These are phyloP conservation scores for Aleiodes leptofemur DNA, from an alignment of 2,888 invertebrate genomes.

Conservation along the genomic window DNA sequence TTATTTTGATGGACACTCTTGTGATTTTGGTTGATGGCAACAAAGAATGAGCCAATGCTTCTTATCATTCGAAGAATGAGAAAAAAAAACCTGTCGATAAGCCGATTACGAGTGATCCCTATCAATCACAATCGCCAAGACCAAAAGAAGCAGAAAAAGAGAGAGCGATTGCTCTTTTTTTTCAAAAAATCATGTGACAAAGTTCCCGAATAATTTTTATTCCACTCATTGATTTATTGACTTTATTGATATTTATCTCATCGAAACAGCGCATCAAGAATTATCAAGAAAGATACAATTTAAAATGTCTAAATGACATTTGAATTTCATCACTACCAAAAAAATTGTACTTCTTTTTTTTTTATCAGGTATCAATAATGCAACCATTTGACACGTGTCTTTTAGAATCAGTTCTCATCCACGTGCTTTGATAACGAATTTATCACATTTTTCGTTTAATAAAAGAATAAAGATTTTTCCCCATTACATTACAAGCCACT, in stretches of 20 bases:
- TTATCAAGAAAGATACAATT: not conserved
- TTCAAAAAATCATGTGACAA: not conserved
- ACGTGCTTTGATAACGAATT: conserved; percentile 34
- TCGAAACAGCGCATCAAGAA: conserved; percentile 1
- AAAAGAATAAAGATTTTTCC: conserved; percentile 14
- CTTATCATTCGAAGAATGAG: not conserved
- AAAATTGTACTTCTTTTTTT: not conserved
- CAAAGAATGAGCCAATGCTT: not conserved
- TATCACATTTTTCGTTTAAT: conserved; percentile 12
- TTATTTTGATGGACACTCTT: not conserved
- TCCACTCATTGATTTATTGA: conserved; percentile 4
- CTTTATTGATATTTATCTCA: conserved; percentile 10
- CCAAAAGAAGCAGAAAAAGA: not conserved
- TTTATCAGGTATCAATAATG: conserved; percentile 22
- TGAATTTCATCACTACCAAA: too few species aligned
- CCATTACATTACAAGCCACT: not conserved
- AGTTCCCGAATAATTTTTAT: conserved; percentile 11
- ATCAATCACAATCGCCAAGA: conserved; percentile 19
- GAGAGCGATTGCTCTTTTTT: not conserved
- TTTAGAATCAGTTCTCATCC: conserved; percentile 11
- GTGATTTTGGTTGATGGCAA: not conserved
- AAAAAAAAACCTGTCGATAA: conserved; percentile 5
- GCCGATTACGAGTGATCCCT: conserved; percentile 19
- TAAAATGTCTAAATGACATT: too few species aligned
- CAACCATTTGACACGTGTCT: conserved; percentile 26